phyloP scores from a whole-genome alignment of 2,888 invertebrate species.

The Rhagium mordax region DNA sequence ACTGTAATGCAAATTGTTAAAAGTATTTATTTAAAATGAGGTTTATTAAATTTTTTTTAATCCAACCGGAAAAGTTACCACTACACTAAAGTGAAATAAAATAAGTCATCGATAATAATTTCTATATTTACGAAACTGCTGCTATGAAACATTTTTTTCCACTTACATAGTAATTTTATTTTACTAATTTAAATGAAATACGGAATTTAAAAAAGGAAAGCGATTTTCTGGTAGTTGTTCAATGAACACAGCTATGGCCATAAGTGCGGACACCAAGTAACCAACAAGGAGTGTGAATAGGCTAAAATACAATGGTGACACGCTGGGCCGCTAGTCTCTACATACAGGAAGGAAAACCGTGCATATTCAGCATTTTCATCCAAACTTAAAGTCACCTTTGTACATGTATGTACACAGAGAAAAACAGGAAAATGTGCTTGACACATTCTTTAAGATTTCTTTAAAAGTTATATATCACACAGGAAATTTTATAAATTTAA shows the following conservation, averaged over 20 bases:
- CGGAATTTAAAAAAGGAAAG: background rate
- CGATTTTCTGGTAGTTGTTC: conserved; percentile 4
- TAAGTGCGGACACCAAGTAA: conserved; percentile 59
- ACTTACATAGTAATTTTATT: background rate
- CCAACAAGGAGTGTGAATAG: conserved; percentile 63
- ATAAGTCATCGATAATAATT: background rate
- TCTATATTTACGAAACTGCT: background rate
- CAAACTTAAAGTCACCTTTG: conserved; percentile 53
- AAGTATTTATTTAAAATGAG: too few species aligned
- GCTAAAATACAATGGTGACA: conserved; percentile 64
- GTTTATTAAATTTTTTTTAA: too few species aligned
- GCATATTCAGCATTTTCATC: conserved; percentile 68
- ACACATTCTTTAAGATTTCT: conserved; percentile 46
- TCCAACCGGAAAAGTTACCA: too few species aligned
- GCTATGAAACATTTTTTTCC: conserved; percentile 6
- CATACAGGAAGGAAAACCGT: conserved; percentile 72
- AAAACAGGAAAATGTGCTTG: conserved; percentile 59
- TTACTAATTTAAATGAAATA: background rate
- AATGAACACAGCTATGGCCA: conserved; percentile 18
- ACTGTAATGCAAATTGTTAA: too few species aligned
- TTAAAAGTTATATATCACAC: conserved; percentile 57
- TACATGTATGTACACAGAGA: conserved; percentile 67
- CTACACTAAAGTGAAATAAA: conserved; percentile 10
- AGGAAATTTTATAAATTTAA: conserved; percentile 40
- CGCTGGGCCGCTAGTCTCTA: conserved; percentile 65